Conservation (phyloP, 2,113 vertebrate genomes). For the Verasper variegatus region DNA sequence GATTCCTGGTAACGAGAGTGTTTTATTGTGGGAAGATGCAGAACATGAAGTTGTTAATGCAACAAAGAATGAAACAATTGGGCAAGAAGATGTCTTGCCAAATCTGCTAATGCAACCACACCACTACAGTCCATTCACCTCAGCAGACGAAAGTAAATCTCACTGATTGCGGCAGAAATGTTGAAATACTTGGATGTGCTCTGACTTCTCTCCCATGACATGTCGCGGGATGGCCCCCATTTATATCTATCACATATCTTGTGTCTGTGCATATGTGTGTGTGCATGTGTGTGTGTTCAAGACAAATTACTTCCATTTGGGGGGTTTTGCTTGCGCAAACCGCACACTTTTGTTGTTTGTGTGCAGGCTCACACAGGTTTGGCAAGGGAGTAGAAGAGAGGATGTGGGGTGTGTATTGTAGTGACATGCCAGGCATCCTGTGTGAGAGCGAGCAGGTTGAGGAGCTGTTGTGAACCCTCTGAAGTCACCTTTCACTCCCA, state of each 20-base stretch:
- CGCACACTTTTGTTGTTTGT: constrained; percentile 18
- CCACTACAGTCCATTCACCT: constrained; percentile 50
- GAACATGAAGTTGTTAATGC: constrained; percentile 28
- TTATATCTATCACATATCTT: constrained; percentile 15
- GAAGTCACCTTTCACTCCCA: constrained; percentile 54
- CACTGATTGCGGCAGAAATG: constrained; percentile 39
- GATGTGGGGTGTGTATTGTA: constrained; percentile 5
- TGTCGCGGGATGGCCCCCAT: constrained; percentile 22
- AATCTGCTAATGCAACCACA: constrained; percentile 55
- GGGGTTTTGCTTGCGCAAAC: constrained; percentile 21
- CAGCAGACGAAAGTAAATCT: constrained; percentile 48
- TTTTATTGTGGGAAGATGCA: constrained; percentile 30
- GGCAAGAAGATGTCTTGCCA: constrained; percentile 53
- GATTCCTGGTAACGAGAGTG: not conserved
- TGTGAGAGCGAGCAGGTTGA: constrained; percentile 24
- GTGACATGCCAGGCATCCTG: constrained; percentile 13
- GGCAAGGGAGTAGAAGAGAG: not conserved
- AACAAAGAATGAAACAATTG: constrained; percentile 35
- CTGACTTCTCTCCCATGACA: constrained; percentile 29
- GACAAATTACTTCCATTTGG: constrained; percentile 55
- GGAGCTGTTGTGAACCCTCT: constrained; percentile 45
- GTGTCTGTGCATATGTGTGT: not conserved
- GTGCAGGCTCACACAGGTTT: constrained; percentile 32
- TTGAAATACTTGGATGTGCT: constrained; percentile 63
- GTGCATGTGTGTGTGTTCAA: constrained; percentile 7